Evolutionary conservation across 2,113 vertebrate genomes (phyloP), one percentile per base, ranked within the genome.

Genomic region (Planiliza haematocheilus): DNA sequence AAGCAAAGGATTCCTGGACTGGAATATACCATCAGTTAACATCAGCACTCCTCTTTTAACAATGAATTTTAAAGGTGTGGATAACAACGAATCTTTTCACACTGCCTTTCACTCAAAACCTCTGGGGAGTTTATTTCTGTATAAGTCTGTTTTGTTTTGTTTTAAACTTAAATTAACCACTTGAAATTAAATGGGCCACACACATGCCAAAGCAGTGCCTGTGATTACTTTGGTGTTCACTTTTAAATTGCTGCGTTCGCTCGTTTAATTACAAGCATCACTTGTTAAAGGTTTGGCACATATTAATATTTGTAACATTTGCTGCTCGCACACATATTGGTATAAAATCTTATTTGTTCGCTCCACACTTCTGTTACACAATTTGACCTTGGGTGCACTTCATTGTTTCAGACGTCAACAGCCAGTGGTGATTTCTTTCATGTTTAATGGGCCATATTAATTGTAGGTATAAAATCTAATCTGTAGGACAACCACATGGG

Each of bases 181-280:
- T 41, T 43, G 37, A 71, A 65, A 58, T 57, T 2, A 72, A 74
- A 76, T 38, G 18, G 65, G 70, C 59, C 61, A 59, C 62, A 67
- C 61, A 77, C 49, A 74, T 67, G 60, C 3, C 37, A 24, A 18
- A 62, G 63, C 72, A 67, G 48, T 65, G 52, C 36, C 18, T 51
- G 61, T 37, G 41, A 56, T 69, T 7, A 43, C 49, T 74, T 83
- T 68, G n/a, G 52, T 74, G 39, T 78, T 71, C 21, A 41, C 49
- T 76, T 61, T 70, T 72, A 37, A 74, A 75, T 76, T 73, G 58
- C 55, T 70, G 18, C 73, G 52, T 52, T 66, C 71, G 53, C 73
- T 74, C 13, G 7, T 87, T 74, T 81, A 84, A 82, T 82, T 79
- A 43, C n/a, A 63, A 64, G 50, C 24, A 74, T 34, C 24, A 36